Conservation (phyloP, 2,113 vertebrate genomes). For the Crotalus helleri region DNA sequence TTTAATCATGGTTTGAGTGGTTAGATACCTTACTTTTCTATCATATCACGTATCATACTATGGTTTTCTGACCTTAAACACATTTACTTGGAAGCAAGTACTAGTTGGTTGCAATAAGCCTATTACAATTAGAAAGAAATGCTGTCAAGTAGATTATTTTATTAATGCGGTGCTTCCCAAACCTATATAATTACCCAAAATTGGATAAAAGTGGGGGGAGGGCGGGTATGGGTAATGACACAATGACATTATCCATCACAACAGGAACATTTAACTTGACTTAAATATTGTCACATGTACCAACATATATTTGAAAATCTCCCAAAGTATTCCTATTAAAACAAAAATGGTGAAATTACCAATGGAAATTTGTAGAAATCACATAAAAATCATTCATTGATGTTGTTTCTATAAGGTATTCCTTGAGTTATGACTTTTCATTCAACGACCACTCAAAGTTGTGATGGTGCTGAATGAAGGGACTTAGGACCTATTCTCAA, state of each 20-base stretch:
- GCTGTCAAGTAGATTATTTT: neutral
- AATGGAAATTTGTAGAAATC: neutral
- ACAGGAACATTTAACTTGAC: neutral
- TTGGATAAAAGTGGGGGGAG: neutral
- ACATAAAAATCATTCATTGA: neutral
- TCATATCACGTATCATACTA: neutral
- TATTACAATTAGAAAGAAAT: neutral
- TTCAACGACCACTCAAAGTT: neutral
- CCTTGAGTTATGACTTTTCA: neutral
- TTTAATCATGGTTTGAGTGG: neutral
- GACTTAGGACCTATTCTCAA: neutral
- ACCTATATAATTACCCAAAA: neutral
- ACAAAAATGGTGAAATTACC: neutral
- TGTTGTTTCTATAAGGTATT: neutral
- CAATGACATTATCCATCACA: neutral
- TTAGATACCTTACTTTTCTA: neutral
- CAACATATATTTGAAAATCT: neutral
- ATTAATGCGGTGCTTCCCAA: neutral
- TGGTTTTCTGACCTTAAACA: neutral
- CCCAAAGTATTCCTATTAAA: neutral
- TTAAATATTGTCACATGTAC: neutral
- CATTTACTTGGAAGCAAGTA: neutral
- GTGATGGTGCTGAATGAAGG: neutral
- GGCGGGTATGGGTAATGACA: neutral
- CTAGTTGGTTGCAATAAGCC: neutral